A percentile compares a stretch with the other conserved stretches of the same genome.
phyloP scores from a whole-genome alignment of 2,113 vertebrate species.

The Vanacampus margaritifer region DNA sequence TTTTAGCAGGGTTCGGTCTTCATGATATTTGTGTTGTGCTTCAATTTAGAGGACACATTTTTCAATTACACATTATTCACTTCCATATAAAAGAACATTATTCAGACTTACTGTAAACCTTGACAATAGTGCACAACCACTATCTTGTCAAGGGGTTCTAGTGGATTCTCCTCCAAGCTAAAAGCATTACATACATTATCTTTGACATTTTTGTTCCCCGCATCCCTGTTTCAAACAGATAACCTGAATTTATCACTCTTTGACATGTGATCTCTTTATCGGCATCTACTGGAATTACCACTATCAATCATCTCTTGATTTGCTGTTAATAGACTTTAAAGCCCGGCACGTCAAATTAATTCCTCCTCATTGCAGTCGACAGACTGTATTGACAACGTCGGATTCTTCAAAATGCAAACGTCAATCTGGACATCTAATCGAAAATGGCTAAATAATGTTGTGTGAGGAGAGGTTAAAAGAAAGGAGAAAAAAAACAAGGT shows the following conservation, averaged over 20 bases:
- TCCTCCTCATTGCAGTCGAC: conserved; percentile 49
- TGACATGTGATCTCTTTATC: conserved; percentile 29
- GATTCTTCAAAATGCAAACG: conserved; percentile 46
- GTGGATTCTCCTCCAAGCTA: background rate
- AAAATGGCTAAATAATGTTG: conserved; percentile 51
- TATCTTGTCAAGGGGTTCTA: background rate
- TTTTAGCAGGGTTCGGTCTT: background rate
- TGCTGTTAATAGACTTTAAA: conserved; percentile 39
- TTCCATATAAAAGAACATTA: conserved; percentile 14
- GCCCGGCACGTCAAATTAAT: conserved; percentile 67
- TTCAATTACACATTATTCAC: conserved; percentile 20
- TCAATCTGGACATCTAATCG: conserved; percentile 46
- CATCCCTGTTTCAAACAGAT: conserved; percentile 16
- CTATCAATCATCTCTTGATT: conserved; percentile 23
- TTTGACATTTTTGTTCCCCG: conserved; percentile 15
- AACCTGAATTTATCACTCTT: conserved; percentile 22
- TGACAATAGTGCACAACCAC: background rate
- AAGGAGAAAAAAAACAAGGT: conserved; percentile 24
- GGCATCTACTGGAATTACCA: conserved; percentile 32
- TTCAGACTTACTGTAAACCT: background rate
- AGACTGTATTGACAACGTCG: conserved; percentile 38
- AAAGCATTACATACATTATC: conserved; percentile 10
- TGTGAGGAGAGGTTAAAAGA: conserved; percentile 14
- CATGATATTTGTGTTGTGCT: background rate
- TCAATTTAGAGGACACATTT: background rate